Percentiles rank a stretch among this genome's conserved stretches.
Evolutionary conservation across 2,797 vertebrate species (phyloP).

Genomic region (Lophius americanus): DNA sequence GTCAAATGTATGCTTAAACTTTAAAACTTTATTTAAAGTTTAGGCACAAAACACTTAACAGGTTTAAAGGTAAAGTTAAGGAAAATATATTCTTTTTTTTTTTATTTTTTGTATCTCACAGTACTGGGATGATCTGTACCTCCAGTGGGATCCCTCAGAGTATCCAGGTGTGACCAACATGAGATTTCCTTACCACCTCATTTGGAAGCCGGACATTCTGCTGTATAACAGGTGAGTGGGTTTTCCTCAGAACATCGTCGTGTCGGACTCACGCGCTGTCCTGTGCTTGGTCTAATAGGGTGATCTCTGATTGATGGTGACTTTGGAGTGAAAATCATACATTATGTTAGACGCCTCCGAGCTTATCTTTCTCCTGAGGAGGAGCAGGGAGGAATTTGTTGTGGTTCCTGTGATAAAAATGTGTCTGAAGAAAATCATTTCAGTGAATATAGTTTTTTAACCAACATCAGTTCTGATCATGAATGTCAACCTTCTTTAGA

Average conservation of each 20-base stretch:
- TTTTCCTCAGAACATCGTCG: constrained; percentile 1
- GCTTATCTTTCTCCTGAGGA: not conserved
- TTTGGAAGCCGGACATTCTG: constrained; percentile 97
- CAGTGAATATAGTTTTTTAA: no score
- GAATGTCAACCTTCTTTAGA: no score
- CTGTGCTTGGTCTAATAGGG: not conserved
- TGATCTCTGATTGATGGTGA: not conserved
- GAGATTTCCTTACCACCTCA: constrained; percentile 89
- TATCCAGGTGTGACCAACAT: constrained; percentile 90
- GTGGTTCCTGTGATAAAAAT: not conserved
- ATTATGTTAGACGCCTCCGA: not conserved
- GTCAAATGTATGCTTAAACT: constrained; percentile 8
- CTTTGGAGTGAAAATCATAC: not conserved
- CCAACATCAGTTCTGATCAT: no score
- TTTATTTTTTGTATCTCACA: constrained; percentile 61
- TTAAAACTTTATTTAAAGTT: not conserved
- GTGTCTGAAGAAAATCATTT: not conserved
- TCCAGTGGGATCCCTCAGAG: constrained; percentile 89
- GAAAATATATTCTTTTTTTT: constrained; percentile 7
- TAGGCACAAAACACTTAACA: not conserved
- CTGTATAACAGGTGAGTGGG: constrained; percentile 94
- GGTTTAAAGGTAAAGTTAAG: not conserved
- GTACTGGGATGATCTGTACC: constrained; percentile 90
- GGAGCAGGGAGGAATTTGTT: not conserved
- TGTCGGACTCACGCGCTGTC: constrained; percentile 13